Percentiles rank a stretch among this genome's conserved stretches.
phyloP scores from a whole-genome alignment of 2,888 invertebrate genomes.

The Agrotis puta region DNA sequence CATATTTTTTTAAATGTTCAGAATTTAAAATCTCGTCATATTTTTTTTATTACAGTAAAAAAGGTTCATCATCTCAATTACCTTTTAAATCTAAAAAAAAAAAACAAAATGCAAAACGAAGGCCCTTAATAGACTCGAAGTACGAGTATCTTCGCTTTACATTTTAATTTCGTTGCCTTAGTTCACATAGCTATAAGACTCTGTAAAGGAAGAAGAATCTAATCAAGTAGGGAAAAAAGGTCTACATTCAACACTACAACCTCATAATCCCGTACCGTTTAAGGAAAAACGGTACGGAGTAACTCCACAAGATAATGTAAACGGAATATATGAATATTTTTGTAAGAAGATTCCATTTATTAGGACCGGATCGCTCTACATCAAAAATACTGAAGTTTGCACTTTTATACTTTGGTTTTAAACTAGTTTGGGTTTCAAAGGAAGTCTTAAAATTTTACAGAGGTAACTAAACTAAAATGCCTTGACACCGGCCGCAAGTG shows the following conservation, averaged over 20 bases:
- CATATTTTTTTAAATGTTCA: too few species aligned
- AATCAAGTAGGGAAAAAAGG: slow-evolving; percentile 54
- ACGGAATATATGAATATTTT: slow-evolving; percentile 75
- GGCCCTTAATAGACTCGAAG: slow-evolving; percentile 19
- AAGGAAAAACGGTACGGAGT: slow-evolving; percentile 63
- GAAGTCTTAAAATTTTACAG: slow-evolving; percentile 16
- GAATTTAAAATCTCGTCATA: too few species aligned
- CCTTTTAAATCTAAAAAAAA: slow-evolving; percentile 4
- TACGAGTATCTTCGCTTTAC: not conserved
- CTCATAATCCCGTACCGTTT: slow-evolving; percentile 56
- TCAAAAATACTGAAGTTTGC: slow-evolving; percentile 11
- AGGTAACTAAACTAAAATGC: slow-evolving; percentile 27
- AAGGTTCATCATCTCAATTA: slow-evolving; percentile 10
- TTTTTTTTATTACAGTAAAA: not conserved
- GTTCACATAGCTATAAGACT: slow-evolving; percentile 5
- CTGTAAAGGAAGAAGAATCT: slow-evolving; percentile 37
- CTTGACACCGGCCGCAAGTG: not conserved
- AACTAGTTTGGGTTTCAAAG: slow-evolving; percentile 4
- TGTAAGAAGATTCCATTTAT: slow-evolving; percentile 25
- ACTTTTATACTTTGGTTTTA: slow-evolving; percentile 1
- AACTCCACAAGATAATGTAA: slow-evolving; percentile 65
- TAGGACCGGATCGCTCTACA: slow-evolving; percentile 26
- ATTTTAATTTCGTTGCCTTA: slow-evolving; percentile 39
- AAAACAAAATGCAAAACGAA: slow-evolving; percentile 11
- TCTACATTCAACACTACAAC: slow-evolving; percentile 35